Evolutionary conservation across 2,113 vertebrate species (phyloP).

Genomic region (Corynorhinus townsendii): DNA sequence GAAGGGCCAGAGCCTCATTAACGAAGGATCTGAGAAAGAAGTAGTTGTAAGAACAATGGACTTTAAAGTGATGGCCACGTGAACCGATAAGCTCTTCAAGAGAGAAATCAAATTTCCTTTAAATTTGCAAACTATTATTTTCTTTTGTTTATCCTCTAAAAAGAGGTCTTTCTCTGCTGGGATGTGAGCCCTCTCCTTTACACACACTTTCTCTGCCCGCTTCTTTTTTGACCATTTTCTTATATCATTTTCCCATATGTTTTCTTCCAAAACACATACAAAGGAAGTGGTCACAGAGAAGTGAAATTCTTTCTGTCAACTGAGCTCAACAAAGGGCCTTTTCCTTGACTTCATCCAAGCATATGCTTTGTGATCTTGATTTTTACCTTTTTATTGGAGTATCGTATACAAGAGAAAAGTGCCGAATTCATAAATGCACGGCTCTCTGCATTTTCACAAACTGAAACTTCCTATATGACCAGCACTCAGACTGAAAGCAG

Average conservation of each 20-base stretch:
- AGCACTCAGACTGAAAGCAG: not conserved
- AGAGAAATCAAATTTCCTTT: constrained; percentile 67
- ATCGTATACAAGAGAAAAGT: rapidly evolving
- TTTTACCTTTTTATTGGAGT: not conserved
- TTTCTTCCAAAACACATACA: not conserved
- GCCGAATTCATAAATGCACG: rapidly evolving
- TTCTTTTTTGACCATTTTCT: not conserved
- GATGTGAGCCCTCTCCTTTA: not conserved
- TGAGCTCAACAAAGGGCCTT: not conserved
- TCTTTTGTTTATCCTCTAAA: not conserved
- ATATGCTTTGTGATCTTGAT: not conserved
- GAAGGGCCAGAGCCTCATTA: constrained; percentile 79
- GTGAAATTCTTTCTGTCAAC: not conserved
- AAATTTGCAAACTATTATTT: constrained; percentile 37
- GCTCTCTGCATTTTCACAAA: not conserved
- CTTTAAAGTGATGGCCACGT: constrained; percentile 61
- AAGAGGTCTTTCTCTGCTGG: not conserved
- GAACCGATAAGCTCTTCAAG: constrained; percentile 66
- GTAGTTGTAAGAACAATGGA: constrained; percentile 71
- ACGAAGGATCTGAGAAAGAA: constrained; percentile 56
- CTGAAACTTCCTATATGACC: not conserved
- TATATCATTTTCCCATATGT: not conserved
- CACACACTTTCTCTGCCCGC: not conserved
- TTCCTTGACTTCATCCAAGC: not conserved
- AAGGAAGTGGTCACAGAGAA: not conserved